phyloP scores from a whole-genome alignment of 2,888 invertebrate species.

The Xiphydria camelus region DNA sequence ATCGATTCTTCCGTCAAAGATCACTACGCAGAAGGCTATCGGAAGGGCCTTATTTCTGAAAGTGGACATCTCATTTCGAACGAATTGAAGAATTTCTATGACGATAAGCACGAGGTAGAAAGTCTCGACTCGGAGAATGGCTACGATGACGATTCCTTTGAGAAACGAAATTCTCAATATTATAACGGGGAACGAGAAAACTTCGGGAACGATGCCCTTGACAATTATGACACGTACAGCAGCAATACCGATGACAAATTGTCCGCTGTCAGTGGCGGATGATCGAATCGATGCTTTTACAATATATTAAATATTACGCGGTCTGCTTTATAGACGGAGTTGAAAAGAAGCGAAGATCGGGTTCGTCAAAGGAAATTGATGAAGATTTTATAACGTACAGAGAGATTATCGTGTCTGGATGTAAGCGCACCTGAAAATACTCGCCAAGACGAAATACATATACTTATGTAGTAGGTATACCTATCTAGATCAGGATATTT shows the following conservation, averaged over 20 bases:
- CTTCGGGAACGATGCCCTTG: constrained; percentile 14
- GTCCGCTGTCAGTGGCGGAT: background rate
- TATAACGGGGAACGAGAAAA: constrained; percentile 19
- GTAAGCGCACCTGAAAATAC: no score
- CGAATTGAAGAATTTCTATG: constrained; percentile 42
- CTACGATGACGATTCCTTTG: constrained; percentile 29
- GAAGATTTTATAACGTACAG: no score
- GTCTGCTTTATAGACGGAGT: no score
- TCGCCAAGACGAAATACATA: no score
- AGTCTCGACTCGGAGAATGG: constrained; percentile 27
- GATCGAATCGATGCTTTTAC: no score
- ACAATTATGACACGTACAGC: constrained; percentile 24
- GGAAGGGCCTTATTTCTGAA: constrained; percentile 32
- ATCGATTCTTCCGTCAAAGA: constrained; percentile 5
- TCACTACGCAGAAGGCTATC: constrained; percentile 37
- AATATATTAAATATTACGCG: no score
- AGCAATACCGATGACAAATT: constrained; percentile 19
- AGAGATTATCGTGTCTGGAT: no score
- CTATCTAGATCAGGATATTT: no score
- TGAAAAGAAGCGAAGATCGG: no score
- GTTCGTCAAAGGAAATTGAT: no score
- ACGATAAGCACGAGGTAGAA: constrained; percentile 41
- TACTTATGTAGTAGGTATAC: no score
- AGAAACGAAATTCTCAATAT: constrained; percentile 19
- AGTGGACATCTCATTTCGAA: constrained; percentile 39